Conservation (phyloP, 2,113 vertebrate genomes). For the Camelus dromedarius region DNA sequence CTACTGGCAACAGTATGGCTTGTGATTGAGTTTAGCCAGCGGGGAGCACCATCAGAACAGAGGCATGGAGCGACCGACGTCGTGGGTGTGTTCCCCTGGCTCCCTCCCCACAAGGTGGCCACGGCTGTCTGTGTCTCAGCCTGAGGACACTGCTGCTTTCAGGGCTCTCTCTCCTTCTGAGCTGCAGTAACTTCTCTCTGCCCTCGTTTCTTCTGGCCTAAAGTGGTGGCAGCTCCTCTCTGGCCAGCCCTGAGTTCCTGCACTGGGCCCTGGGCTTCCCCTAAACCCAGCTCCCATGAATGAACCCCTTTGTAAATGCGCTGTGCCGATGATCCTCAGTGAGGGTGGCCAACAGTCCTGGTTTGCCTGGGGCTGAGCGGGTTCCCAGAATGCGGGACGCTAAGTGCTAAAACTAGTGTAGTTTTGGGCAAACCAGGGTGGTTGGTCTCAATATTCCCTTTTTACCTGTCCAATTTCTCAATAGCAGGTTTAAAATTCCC, state of each 20-base stretch:
- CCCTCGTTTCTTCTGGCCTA: background rate
- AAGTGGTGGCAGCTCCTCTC: background rate
- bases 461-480: background rate
- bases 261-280: too few relatives aligned
- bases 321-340: background rate
- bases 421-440: background rate
- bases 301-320: background rate
- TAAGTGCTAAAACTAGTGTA: background rate
- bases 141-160: background rate
- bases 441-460: background rate
- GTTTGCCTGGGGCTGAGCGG: background rate
- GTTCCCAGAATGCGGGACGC: background rate
- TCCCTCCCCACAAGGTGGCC: background rate
- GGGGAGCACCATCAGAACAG: background rate
- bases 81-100: fast-evolving
- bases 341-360: background rate
- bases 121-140: background rate
- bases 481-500: background rate
- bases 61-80: too few relatives aligned
- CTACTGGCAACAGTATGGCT: too few relatives aligned
- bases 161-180: background rate
- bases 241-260: background rate
- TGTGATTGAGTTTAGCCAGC: background rate
- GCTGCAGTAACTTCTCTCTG: background rate
- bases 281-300: background rate